These are phyloP conservation scores for Tiliqua scincoides DNA, from an alignment of 2,113 vertebrate species.

Conservation along the genomic window DNA sequence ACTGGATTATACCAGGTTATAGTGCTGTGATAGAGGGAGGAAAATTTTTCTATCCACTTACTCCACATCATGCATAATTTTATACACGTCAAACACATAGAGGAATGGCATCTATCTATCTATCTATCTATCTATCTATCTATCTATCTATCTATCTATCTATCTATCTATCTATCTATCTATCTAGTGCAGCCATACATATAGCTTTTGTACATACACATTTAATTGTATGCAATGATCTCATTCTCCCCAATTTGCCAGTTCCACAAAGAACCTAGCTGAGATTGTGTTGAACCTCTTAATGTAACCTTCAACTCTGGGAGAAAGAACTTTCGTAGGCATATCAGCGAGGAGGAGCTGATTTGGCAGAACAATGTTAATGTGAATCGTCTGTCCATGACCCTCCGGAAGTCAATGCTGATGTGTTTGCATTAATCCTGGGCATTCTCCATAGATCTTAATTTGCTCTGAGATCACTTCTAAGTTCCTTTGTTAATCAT, in stretches of 20 bases:
- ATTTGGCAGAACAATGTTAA: slow-evolving; percentile 59
- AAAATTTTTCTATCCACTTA: no score
- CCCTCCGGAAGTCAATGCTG: slow-evolving; percentile 41
- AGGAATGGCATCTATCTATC: no score
- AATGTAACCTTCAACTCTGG: slow-evolving; percentile 64
- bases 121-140: no score
- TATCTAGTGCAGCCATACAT: neutral
- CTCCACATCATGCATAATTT: no score
- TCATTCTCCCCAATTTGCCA: neutral
- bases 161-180: no score
- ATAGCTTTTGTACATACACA: neutral
- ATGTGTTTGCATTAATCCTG: slow-evolving; percentile 60
- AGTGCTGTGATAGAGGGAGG: no score
- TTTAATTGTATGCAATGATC: neutral
- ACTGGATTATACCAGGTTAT: no score
- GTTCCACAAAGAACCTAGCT: neutral
- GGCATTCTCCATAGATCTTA: slow-evolving; percentile 58
- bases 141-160: no score
- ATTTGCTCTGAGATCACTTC: slow-evolving; percentile 37
- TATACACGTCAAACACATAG: no score
- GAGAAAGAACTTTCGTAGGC: slow-evolving; percentile 33
- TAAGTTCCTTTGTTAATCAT: slow-evolving; percentile 56
- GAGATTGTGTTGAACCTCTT: neutral
- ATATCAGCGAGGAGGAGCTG: slow-evolving; percentile 42
- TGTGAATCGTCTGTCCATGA: slow-evolving; percentile 45